phyloP scores from a whole-genome alignment of 2,113 vertebrate genomes.

The Ceratotherium simum region DNA sequence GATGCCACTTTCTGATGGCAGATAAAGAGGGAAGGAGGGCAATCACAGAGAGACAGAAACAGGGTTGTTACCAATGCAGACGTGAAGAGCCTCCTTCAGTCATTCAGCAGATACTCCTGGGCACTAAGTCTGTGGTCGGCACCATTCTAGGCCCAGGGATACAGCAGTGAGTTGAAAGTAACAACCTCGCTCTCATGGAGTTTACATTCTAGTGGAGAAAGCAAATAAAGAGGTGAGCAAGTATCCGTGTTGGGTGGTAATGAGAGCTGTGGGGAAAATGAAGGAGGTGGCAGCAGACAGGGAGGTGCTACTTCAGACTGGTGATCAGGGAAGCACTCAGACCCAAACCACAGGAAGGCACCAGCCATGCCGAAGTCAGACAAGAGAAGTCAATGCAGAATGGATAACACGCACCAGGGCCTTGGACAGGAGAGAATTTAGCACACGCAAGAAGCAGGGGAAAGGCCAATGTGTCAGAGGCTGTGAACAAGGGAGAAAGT shows the following conservation, averaged over 20 bases:
- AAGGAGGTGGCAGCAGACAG: neutral
- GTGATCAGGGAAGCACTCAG: neutral
- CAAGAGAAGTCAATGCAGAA: neutral
- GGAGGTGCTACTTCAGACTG: neutral
- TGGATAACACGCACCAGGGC: neutral
- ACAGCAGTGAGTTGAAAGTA: neutral
- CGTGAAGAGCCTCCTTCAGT: neutral
- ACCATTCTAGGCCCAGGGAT: neutral
- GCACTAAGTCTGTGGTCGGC: neutral
- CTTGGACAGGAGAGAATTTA: neutral
- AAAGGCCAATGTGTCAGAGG: neutral
- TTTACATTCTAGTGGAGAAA: neutral
- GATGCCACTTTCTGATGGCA: neutral
- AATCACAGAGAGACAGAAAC: too few species aligned
- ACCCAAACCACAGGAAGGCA: neutral
- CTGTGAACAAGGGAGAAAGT: neutral
- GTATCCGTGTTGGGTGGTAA: neutral
- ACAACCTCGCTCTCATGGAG: neutral
- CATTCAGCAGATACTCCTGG: neutral
- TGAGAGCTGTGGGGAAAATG: too few species aligned
- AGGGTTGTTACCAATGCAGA: neutral
- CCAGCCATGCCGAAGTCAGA: neutral
- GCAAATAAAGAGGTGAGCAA: neutral
- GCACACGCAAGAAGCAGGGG: too few species aligned
- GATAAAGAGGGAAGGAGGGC: neutral